Base-by-base conservation (phyloP, 2,797 vertebrate species). In the Mus caroli region DNA sequence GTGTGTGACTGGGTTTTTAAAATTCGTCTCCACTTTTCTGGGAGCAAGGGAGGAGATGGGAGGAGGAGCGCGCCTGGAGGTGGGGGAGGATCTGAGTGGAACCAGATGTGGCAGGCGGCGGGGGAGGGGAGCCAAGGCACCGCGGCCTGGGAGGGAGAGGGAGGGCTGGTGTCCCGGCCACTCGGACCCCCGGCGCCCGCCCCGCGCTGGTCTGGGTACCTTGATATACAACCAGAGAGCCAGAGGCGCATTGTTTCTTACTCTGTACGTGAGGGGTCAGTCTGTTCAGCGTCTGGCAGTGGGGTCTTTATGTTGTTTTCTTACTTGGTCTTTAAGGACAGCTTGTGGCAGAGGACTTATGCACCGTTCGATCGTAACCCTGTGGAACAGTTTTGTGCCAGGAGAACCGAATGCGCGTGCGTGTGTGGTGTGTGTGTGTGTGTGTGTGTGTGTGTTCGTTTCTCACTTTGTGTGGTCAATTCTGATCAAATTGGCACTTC, bases 101-200 rank as follows among this genome's bases (percentile, higher is more conserved):
- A 97, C 94, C 98, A 98, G 98, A 98, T 97, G 98, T 97, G 97
- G 96, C 90, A 69, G 94, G 94, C 80, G 87, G 86, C 77, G 95
- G 97, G 96, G 97, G 97, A 95, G 94, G 97, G 96, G 94, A 79
- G 80, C 92, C 64, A 40, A 84, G 87, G 94, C 73, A 17, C 2
- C 40, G 92, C 58, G 1, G 95, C 76, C 73, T 62, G 43, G 11
- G 76, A 91, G 91, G 94, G 94, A 94, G 92, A 94, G 69, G 87
- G 71, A 87, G 64, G 62, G 37, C n/a, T 40, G 71, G 54, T 37
- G 24, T 69, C 34, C 58, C 0, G 43, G 78, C 31, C 56, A 43
- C 52, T 20, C 4, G 67, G 90, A 92, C 60, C 94, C 94, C 94
- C 69, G 46, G 88, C 88, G 46, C 46, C 46, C 20, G 46, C 90